Base-by-base conservation (phyloP, 1,140 invertebrate genomes). In the Phymastichus coffea region DNA sequence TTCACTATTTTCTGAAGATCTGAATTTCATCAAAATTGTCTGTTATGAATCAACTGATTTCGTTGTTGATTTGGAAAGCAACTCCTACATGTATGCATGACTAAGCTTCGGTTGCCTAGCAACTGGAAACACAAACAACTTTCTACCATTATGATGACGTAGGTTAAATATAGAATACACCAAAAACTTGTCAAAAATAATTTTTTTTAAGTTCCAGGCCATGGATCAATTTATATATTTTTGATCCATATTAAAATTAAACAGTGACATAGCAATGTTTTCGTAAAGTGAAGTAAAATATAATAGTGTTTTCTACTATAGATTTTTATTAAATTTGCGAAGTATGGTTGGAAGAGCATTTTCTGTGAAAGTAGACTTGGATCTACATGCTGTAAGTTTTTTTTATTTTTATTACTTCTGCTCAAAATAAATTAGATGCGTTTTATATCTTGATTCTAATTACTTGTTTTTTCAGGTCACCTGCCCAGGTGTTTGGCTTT, bases 401-500 rank as follows among this genome's bases (percentile, higher is more conserved):
- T 14, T 38, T 47, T 54, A 26, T 49, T 22, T 41, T 46, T 40
- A 7, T 23, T 47, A 37, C 26, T 1, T 41, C 4, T 17, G 48
- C 30, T 43, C 9, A 35, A 20, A 35, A 15, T 26, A 52, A 53
- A 25, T 38, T n/a, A n/a, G n/a, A n/a, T n/a, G n/a, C n/a, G n/a
- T n/a, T n/a, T n/a, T n/a, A n/a, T n/a, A 49, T 49, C 19, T 28
- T 26, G n/a, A 40, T 49, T 49, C 20, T 22, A 33, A 35, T 10
- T 17, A 35, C 56, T 40, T 22, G 49, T 53, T 47, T 37, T 74
- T 79, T 30, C 62, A 89, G 87, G 79, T 89, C 23, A 85, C 85
- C 61, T 89, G 87, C 78, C 88, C 88, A 9, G 88, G 88, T 26
- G 87, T 89, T 25, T 89, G 87, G 86, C 66, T 90, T 2, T 89